These are phyloP conservation scores for Lumbricus terrestris DNA, from an alignment of 2,888 invertebrate genomes.

Conservation along the genomic window DNA sequence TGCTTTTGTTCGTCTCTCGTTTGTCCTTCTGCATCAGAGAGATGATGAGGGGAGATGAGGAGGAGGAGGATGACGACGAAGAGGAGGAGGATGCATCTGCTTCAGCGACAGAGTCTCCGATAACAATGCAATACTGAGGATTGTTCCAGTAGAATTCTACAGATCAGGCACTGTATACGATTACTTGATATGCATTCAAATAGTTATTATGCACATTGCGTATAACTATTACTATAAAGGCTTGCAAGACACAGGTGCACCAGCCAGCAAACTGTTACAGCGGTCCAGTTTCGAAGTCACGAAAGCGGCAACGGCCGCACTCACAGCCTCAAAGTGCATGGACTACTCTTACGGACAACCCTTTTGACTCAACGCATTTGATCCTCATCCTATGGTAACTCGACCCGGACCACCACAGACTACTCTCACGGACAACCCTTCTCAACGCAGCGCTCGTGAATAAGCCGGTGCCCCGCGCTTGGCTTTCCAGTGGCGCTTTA, in stretches of 20 bases:
- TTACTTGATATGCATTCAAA: neutral
- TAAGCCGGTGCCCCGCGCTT: too few species aligned
- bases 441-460: too few species aligned
- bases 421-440: too few species aligned
- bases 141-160: conserved; percentile 54
- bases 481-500: too few species aligned
- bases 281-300: too few species aligned
- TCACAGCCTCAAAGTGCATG: too few species aligned
- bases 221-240: neutral
- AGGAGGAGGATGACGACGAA: conserved; percentile 63
- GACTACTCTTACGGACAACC: too few species aligned
- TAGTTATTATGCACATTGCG: neutral
- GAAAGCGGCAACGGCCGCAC: too few species aligned
- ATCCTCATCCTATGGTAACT: too few species aligned
- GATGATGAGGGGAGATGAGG: conserved; percentile 84
- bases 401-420: too few species aligned
- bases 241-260: neutral
- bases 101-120: conserved; percentile 69
- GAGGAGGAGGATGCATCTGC: conserved; percentile 67
- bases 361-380: too few species aligned
- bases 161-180: neutral
- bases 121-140: conserved; percentile 46
- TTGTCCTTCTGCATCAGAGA: conserved; percentile 81
- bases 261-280: too few species aligned
- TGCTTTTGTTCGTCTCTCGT: conserved; percentile 13